These are phyloP conservation scores for Athalia circularis DNA, from an alignment of 2,888 invertebrate genomes.

Conservation along the genomic window DNA sequence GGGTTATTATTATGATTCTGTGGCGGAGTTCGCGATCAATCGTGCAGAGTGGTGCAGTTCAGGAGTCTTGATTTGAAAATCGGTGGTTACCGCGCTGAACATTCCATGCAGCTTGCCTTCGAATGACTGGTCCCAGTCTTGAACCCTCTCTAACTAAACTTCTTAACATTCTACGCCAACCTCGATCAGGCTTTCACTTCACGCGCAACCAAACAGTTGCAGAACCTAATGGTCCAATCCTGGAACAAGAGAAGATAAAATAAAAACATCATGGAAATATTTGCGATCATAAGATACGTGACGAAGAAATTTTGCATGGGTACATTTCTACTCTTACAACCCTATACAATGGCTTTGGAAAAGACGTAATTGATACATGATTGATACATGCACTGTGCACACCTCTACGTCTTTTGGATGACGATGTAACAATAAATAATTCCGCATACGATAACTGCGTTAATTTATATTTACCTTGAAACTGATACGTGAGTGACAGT, in stretches of 20 bases:
- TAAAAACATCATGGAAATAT: too few relatives aligned
- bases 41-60: background rate
- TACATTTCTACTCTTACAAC: background rate
- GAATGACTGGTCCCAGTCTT: constrained; percentile 67
- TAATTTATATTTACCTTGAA: background rate
- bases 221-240: constrained; percentile 42
- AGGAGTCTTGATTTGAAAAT: constrained; percentile 33
- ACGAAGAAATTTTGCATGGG: constrained; percentile 1
- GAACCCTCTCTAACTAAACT: constrained; percentile 54
- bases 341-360: background rate
- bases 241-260: background rate
- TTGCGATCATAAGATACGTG: background rate
- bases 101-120: constrained; percentile 68
- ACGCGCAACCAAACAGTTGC: constrained; percentile 48
- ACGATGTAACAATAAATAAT: background rate
- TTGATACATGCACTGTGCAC: background rate
- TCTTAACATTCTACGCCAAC: constrained; percentile 68
- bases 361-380: background rate
- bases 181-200: constrained; percentile 68
- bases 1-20: background rate
- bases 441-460: background rate
- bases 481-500: constrained; percentile 17
- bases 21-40: constrained; percentile 2
- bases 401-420: background rate
- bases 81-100: constrained; percentile 52